Percentiles rank a stretch among this genome's conserved stretches.
Evolutionary conservation across 2,888 invertebrate genomes (phyloP).

Genomic region (Scelioninae gen. 2): DNA sequence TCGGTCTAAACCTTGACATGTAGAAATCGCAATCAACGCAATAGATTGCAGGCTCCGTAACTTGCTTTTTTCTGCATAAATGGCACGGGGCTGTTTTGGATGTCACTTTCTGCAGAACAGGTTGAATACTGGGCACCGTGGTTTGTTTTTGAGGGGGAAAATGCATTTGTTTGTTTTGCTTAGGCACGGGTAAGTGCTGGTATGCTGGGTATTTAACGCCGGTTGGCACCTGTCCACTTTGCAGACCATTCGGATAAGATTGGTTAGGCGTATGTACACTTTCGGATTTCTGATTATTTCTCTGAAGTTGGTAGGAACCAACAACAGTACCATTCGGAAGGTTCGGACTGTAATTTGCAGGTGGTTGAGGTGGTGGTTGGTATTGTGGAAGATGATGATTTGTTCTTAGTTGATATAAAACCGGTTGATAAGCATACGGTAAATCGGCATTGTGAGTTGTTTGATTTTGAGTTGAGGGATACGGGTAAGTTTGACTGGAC

Average conservation of each 20-base stretch:
- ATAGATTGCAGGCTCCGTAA: slow-evolving; percentile 86
- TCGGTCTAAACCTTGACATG: slow-evolving; percentile 88
- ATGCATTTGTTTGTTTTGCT: slow-evolving; percentile 80
- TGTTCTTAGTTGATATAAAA: slow-evolving; percentile 65
- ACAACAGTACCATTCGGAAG: slow-evolving; percentile 47
- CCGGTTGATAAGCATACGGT: slow-evolving; percentile 68
- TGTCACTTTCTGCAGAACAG: slow-evolving; percentile 84
- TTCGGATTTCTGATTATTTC: slow-evolving; percentile 75
- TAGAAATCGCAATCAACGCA: slow-evolving; percentile 95
- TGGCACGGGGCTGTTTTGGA: slow-evolving; percentile 85
- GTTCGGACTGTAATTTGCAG: slow-evolving; percentile 67
- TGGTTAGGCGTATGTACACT: slow-evolving; percentile 69
- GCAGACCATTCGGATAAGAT: slow-evolving; percentile 70
- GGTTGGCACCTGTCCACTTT: slow-evolving; percentile 70
- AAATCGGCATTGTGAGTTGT: slow-evolving; percentile 65
- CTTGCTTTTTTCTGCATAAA: slow-evolving; percentile 90
- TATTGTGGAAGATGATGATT: slow-evolving; percentile 74
- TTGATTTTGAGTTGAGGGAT: slow-evolving; percentile 64
- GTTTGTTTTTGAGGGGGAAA: slow-evolving; percentile 86
- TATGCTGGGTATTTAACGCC: slow-evolving; percentile 78
- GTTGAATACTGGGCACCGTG: slow-evolving; percentile 78
- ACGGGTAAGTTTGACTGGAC: slow-evolving; percentile 69
- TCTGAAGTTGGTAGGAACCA: slow-evolving; percentile 62
- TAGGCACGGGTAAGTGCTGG: slow-evolving; percentile 80
- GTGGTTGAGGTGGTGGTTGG: slow-evolving; percentile 74